Evolutionary conservation across 2,797 vertebrate species (phyloP).

Genomic region (Platalea minor): DNA sequence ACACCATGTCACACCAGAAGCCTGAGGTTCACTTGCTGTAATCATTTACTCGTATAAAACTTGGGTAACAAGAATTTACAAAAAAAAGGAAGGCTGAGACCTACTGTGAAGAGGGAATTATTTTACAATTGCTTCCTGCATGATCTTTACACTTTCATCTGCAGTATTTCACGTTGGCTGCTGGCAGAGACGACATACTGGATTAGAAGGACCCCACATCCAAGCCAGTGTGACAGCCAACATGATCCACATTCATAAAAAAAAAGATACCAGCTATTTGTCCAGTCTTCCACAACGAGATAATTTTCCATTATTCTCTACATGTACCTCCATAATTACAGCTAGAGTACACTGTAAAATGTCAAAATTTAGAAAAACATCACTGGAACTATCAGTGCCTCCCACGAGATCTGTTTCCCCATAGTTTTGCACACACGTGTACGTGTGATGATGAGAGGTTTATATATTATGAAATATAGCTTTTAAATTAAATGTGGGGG

Average conservation of each 20-base stretch:
- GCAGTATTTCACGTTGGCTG: neutral
- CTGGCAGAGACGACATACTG: neutral
- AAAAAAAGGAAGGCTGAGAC: neutral
- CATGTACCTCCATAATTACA: neutral
- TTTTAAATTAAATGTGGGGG: neutral
- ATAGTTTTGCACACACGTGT: neutral
- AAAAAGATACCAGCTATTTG: neutral
- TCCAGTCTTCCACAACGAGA: neutral
- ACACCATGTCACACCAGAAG: neutral
- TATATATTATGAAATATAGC: neutral
- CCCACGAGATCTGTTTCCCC: neutral
- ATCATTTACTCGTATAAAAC: neutral
- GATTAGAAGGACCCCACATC: neutral
- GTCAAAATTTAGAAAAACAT: neutral
- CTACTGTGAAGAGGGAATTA: neutral
- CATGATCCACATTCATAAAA: neutral
- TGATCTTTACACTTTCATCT: neutral
- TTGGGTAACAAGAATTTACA: neutral
- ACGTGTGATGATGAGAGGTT: neutral
- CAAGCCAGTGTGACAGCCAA: neutral
- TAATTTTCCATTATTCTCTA: neutral
- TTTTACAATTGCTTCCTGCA: neutral
- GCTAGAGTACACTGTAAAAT: neutral
- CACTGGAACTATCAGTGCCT: neutral
- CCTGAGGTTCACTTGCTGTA: neutral